Base-by-base conservation (phyloP, 1,140 invertebrate genomes). In the Leptinotarsa lineolata region DNA sequence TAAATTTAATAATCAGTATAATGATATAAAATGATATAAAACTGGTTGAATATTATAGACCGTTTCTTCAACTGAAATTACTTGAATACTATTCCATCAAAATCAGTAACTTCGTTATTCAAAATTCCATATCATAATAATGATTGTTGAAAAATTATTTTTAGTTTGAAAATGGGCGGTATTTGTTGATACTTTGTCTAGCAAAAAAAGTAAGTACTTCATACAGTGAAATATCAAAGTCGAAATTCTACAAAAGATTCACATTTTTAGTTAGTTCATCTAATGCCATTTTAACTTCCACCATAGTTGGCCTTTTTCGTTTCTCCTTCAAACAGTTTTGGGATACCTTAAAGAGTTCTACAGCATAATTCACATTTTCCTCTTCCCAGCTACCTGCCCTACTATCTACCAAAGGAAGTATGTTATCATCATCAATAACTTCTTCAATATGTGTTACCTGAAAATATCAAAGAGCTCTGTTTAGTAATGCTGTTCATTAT, bases 321-420 rank as follows among this genome's bases (percentile, higher is more conserved):
- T 86, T 86, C 22, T 87, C 83, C 68, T 83, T 75, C 13, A 87
- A 74, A 79, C 86, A 87, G 60, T 80, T 73, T 45, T 74, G 60
- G 3, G 82, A 72, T 44, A 86, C 74, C 45, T 76, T 70, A 70
- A 77, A 86, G 22, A 87, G 68, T 73, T 82, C 48, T 58, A 79
- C 74, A 12, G 78, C 81, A 75, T 78, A 81, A 73, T 83, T 74
- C 22, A 80, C 75, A 61, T 74, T 60, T 46, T 80, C 78, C 11
- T 74, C 54, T 44, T 74, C 45, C 82, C 85, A 84, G 24, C 73
- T 72, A 21, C 83, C 84, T 22, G 81, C 78, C 67, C 58, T 76
- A 45, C 24, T 65, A 69, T 84, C 81, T 59, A 85, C 58, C 24
- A 84, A 65, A 20, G 74, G 72, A 11, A 54, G 63, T 63, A 84